Evolutionary conservation across 2,888 invertebrate genomes (phyloP), one percentile per base, ranked within the genome.

Genomic region (Pyrochroa serraticornis): DNA sequence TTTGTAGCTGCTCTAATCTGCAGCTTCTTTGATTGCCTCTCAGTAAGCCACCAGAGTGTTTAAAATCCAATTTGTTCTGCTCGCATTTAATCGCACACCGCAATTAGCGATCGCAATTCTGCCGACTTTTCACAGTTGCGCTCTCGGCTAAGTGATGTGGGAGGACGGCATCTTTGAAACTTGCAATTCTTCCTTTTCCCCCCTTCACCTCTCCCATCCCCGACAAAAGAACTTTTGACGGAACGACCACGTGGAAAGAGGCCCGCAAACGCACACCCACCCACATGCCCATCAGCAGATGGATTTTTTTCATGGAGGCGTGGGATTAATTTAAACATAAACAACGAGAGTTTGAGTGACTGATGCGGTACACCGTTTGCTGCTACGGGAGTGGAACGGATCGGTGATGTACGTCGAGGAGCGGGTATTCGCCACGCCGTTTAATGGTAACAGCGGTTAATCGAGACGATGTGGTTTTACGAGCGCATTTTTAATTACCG

Each of bases 311-410:
- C 61, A 47, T 51, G n/a, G 31, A 13, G 12, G 69, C 68, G 68
- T 69, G 68, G 64, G 68, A 70, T 70, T 70, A 69, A 71, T 69
- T 71, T 69, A 64, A 67, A 69, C 70, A 71, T 70, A 71, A 71
- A 71, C 71, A 68, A 69, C 65, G 62, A 58, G 54, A 53, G 50
- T 60, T 58, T 66, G 65, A 68, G 55, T 66, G 67, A 69, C 22
- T 22, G 22, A 22, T 22, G 22, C 22, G 39, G 39, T 10, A 7
- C 12, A 8, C 47, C 13, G 65, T 68, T 69, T 67, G 65, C 65
- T 64, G 66, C 63, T 60, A 67, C 69, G 58, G 70, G 68, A 71
- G 72, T 71, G 71, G 67, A 71, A 64, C 72, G 69, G 71, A 73
- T 73, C 67, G 64, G 65, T 71, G 71, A 71, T 68, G 60, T 65